These are phyloP conservation scores for Eubasilissa regina DNA, from an alignment of 1,140 invertebrate species.

Conservation along the genomic window DNA sequence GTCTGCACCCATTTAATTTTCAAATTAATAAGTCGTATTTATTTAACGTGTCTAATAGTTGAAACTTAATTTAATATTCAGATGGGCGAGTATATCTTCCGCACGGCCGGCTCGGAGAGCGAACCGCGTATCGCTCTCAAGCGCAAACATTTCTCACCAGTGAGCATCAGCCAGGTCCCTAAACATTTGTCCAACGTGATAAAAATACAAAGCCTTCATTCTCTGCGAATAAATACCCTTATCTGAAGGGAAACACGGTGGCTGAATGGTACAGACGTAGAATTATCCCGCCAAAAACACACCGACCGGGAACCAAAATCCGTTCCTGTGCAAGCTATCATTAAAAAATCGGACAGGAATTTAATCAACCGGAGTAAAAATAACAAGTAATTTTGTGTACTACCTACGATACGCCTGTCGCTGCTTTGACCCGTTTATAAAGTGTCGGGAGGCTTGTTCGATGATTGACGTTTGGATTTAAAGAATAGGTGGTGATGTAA, in stretches of 20 bases:
- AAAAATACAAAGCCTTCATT: constrained; percentile 52
- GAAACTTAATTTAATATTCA: constrained; percentile 13
- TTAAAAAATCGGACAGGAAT: not conserved
- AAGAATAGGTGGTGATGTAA: constrained; percentile 13
- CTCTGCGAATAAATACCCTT: constrained; percentile 34
- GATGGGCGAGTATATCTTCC: constrained; percentile 10
- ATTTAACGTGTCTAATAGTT: not conserved
- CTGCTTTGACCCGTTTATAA: not conserved
- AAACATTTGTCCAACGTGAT: constrained; percentile 57
- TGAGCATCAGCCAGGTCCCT: constrained; percentile 39
- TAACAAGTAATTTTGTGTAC: not conserved
- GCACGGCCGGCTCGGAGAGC: constrained; percentile 23
- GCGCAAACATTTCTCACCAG: constrained; percentile 41
- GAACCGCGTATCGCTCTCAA: constrained; percentile 43
- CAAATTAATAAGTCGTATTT: too few relatives aligned
- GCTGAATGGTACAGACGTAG: constrained; percentile 24
- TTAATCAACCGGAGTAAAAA: not conserved
- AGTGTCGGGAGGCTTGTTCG: not conserved
- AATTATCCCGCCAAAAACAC: constrained; percentile 39
- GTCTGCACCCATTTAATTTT: too few relatives aligned
- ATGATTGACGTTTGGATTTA: not conserved
- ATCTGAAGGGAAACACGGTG: constrained; percentile 28
- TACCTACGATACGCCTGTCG: not conserved
- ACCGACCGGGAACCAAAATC: constrained; percentile 12
- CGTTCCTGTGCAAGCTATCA: not conserved